phyloP scores from a whole-genome alignment of 1,140 invertebrate species.

The Drosophila chauvacae region DNA sequence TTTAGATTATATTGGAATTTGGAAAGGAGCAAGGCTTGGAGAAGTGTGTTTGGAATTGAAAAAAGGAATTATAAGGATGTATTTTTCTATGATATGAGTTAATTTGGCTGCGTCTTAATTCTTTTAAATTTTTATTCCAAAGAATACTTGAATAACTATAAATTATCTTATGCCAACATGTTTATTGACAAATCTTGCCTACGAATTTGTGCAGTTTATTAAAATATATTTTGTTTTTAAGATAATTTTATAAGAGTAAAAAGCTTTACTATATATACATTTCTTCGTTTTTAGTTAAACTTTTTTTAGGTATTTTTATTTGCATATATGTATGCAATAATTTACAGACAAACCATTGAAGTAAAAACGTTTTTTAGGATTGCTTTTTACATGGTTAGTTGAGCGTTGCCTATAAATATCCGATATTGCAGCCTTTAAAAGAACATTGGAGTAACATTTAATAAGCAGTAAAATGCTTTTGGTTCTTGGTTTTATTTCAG shows the following conservation, averaged over 20 bases:
- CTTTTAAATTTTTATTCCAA: too few species aligned
- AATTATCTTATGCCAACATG: too few species aligned
- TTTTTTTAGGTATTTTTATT: constrained; percentile 61
- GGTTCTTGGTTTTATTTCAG: constrained; percentile 40
- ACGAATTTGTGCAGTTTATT: background rate
- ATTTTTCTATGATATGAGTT: background rate
- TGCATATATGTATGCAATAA: constrained; percentile 64
- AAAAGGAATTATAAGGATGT: background rate
- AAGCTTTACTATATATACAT: background rate
- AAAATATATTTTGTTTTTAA: background rate
- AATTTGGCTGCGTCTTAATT: background rate
- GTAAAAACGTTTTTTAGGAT: constrained; percentile 3
- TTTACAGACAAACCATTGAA: constrained; percentile 46
- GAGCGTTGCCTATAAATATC: constrained; percentile 46
- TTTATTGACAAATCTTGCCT: background rate
- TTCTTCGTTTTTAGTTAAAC: constrained; percentile 23
- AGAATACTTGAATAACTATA: too few species aligned
- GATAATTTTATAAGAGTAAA: background rate
- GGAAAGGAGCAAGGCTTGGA: background rate
- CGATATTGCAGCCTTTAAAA: constrained; percentile 5
- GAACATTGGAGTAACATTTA: constrained; percentile 51
- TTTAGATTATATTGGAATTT: constrained; percentile 14
- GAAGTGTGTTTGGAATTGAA: too few species aligned
- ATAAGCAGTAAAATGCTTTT: constrained; percentile 69
- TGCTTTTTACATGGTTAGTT: constrained; percentile 17